A percentile compares a stretch with the other conserved stretches of the same genome.
phyloP scores from a whole-genome alignment of 1,140 invertebrate genomes.

The Hyles euphorbiae region DNA sequence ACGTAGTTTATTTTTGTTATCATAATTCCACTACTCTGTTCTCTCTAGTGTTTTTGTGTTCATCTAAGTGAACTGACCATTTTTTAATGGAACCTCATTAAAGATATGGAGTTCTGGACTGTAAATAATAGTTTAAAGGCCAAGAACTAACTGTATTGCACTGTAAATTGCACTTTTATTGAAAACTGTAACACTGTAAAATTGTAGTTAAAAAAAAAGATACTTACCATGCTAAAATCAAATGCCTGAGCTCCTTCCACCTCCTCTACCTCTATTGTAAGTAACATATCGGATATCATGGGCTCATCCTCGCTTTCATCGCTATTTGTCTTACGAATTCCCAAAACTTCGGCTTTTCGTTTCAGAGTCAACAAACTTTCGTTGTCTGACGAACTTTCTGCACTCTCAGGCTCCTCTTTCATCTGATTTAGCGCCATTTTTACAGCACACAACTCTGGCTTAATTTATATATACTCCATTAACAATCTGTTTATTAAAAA shows the following conservation, averaged over 20 bases:
- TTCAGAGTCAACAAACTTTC: conserved; percentile 24
- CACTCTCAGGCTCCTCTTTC: conserved; percentile 4
- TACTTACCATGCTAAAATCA: conserved; percentile 23
- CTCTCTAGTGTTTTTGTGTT: neutral
- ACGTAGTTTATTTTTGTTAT: too few species aligned
- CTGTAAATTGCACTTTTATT: too few species aligned
- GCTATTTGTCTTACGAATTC: conserved; percentile 7
- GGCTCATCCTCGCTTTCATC: conserved; percentile 21
- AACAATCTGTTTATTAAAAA: conserved; percentile 9
- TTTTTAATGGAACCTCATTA: neutral
- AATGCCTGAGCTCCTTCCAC: conserved; percentile 20
- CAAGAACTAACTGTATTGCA: neutral
- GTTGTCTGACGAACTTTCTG: conserved; percentile 27
- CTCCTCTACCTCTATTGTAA: conserved; percentile 24
- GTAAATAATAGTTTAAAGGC: neutral
- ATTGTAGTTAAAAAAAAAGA: neutral
- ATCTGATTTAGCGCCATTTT: conserved; percentile 5
- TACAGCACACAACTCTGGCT: neutral
- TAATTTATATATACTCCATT: neutral
- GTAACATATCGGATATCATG: conserved; percentile 21
- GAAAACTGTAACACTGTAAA: neutral
- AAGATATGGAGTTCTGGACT: neutral
- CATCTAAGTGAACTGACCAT: neutral
- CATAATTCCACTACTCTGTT: too few species aligned
- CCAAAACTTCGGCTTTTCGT: conserved; percentile 19